These are phyloP conservation scores for Drosophila anceps DNA, from an alignment of 2,888 invertebrate genomes.

Conservation along the genomic window DNA sequence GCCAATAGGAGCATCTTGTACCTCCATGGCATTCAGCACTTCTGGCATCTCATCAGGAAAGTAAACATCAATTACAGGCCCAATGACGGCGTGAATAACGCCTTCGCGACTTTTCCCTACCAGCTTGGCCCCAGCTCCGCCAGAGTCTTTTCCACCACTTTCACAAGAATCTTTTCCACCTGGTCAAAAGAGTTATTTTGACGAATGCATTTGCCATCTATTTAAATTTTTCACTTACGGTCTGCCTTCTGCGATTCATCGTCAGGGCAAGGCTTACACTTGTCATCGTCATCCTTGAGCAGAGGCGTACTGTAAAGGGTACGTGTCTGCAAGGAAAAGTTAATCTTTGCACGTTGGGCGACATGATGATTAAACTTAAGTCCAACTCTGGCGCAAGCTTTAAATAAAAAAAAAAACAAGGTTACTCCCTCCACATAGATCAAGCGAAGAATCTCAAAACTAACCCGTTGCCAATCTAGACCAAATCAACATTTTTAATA, in stretches of 20 bases:
- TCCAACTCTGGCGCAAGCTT: slow-evolving; percentile 42
- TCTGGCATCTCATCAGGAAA: slow-evolving; percentile 94
- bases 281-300: slow-evolving; percentile 39
- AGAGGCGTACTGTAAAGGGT: slow-evolving; percentile 23
- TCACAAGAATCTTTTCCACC: slow-evolving; percentile 1
- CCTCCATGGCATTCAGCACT: slow-evolving; percentile 94
- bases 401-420: neutral
- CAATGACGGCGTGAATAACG: slow-evolving; percentile 91
- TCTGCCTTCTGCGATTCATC: neutral
- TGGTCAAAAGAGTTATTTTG: neutral
- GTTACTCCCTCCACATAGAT: neutral
- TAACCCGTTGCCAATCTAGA: slow-evolving; percentile 56
- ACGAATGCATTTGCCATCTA: neutral
- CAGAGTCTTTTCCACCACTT: neutral
- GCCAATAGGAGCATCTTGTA: slow-evolving; percentile 88
- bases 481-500: slow-evolving; percentile 50
- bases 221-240: neutral
- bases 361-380: slow-evolving; percentile 16
- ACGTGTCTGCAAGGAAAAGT: slow-evolving; percentile 17
- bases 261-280: slow-evolving; percentile 11
- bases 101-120: slow-evolving; percentile 57
- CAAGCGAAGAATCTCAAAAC: neutral
- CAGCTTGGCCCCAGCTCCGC: neutral
- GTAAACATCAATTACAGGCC: slow-evolving; percentile 96
- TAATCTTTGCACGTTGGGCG: neutral